These are phyloP conservation scores for Coleophora flavipennella DNA, from an alignment of 2,888 invertebrate species.

Conservation along the genomic window DNA sequence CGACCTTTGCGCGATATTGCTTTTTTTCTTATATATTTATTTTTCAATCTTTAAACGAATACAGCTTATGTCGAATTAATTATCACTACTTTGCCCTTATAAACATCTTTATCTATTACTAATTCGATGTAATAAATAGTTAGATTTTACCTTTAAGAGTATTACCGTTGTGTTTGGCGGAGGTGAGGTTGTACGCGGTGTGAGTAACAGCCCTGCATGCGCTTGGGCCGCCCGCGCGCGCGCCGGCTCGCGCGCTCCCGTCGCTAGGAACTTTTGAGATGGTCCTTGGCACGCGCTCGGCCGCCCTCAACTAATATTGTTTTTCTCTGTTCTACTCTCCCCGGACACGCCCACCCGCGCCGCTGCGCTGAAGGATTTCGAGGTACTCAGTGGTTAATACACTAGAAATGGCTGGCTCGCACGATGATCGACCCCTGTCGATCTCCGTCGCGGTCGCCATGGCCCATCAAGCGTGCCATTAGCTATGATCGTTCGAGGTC, in stretches of 20 bases:
- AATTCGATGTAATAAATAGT: slow-evolving; percentile 65
- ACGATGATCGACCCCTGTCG: slow-evolving; percentile 60
- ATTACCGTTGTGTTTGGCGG: slow-evolving; percentile 34
- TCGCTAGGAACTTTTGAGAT: slow-evolving; percentile 92
- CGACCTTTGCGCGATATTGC: slow-evolving; percentile 38
- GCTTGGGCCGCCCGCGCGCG: slow-evolving; percentile 29
- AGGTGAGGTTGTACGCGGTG: no score
- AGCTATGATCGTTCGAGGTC: slow-evolving; percentile 68
- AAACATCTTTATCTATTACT: slow-evolving; percentile 50
- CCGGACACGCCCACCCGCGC: slow-evolving; percentile 78
- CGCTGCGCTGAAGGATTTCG: slow-evolving; percentile 86
- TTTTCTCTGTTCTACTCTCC: slow-evolving; percentile 80
- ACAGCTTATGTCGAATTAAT: slow-evolving; percentile 46
- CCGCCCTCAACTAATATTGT: slow-evolving; percentile 75
- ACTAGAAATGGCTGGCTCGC: slow-evolving; percentile 67
- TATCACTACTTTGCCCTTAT: slow-evolving; percentile 43
- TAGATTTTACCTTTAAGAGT: slow-evolving; percentile 53
- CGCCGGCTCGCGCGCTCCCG: slow-evolving; percentile 21
- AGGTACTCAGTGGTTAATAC: slow-evolving; percentile 79
- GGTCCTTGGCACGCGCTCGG: slow-evolving; percentile 82
- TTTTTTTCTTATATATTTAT: slow-evolving; percentile 31
- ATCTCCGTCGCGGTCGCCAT: slow-evolving; percentile 54
- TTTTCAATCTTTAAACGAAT: slow-evolving; percentile 28
- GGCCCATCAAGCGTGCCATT: slow-evolving; percentile 48
- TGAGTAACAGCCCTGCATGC: slow-evolving; percentile 46